A percentile compares a stretch with the other conserved stretches of the same genome.
phyloP scores from a whole-genome alignment of 2,888 invertebrate species.

The Rhyacophila evoluta region DNA sequence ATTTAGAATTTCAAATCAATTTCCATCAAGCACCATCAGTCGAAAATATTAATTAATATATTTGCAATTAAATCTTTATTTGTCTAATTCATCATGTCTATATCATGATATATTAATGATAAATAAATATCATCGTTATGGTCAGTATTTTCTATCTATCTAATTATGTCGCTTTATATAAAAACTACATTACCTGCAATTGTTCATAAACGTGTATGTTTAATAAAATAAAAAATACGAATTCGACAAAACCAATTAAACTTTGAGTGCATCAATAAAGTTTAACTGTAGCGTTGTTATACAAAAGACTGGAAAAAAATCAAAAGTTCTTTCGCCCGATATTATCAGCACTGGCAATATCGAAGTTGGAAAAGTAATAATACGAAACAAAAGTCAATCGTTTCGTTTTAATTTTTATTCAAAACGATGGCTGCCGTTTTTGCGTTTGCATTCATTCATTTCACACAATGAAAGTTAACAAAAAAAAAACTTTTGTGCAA shows the following conservation, averaged over 20 bases:
- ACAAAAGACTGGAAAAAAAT: neutral
- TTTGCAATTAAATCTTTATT: too few species aligned
- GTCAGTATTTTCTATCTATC: too few species aligned
- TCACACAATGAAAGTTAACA: neutral
- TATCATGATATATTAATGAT: too few species aligned
- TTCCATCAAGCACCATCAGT: too few species aligned
- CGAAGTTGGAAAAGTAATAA: neutral
- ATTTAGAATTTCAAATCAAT: too few species aligned
- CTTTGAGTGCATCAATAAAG: neutral
- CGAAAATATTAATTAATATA: too few species aligned
- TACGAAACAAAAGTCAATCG: conserved; percentile 36
- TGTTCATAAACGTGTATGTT: neutral
- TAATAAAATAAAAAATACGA: too few species aligned
- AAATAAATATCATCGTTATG: too few species aligned
- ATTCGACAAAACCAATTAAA: too few species aligned
- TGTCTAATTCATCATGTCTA: too few species aligned
- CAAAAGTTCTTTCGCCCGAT: neutral
- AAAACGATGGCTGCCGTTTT: conserved; percentile 12
- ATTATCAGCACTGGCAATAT: neutral
- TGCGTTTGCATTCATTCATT: conserved; percentile 10
- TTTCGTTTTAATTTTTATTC: conserved; percentile 23
- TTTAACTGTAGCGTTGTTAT: too few species aligned
- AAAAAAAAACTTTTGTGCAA: neutral
- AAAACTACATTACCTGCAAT: neutral
- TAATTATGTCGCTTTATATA: too few species aligned